Conservation (phyloP, 2,113 vertebrate species). For the Corythornis madagascariensis region DNA sequence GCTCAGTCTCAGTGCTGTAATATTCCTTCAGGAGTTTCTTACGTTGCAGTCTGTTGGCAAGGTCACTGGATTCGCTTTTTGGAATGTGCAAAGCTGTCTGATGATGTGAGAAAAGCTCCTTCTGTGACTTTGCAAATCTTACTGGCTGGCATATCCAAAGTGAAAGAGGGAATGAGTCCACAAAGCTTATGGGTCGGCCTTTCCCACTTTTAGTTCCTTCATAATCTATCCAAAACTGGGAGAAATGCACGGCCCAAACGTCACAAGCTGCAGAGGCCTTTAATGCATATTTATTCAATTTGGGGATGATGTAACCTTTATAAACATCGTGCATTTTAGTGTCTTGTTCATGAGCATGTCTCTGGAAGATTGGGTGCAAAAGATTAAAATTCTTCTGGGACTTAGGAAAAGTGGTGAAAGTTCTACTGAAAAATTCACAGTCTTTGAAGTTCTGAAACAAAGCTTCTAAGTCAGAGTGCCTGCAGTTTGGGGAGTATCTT, state of each 20-base stretch:
- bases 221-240: constrained; percentile 98
- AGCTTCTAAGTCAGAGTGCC: constrained; percentile 90
- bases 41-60: constrained; percentile 84
- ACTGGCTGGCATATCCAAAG: constrained; percentile 92
- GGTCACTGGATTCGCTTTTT: constrained; percentile 84
- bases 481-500: constrained; percentile 88
- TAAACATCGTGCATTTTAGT: constrained; percentile 93
- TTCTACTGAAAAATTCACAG: constrained; percentile 87
- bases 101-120: constrained; percentile 65
- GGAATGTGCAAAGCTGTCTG: constrained; percentile 69
- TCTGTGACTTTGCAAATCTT: constrained; percentile 82
- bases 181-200: constrained; percentile 89
- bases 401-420: constrained; percentile 81
- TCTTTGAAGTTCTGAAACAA: constrained; percentile 93
- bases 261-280: constrained; percentile 89
- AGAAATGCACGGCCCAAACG: constrained; percentile 93
- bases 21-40: constrained; percentile 92
- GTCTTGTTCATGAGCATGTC: constrained; percentile 94
- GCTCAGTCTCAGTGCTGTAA: constrained; percentile 81
- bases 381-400: constrained; percentile 81
- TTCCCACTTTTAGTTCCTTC: constrained; percentile 88
- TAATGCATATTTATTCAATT: constrained; percentile 82
- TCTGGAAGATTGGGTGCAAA: constrained; percentile 92
- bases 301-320: constrained; percentile 84
- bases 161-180: constrained; percentile 94